Evolutionary conservation across 2,888 invertebrate genomes (phyloP).

Genomic region (Ceriagrion tenellum): DNA sequence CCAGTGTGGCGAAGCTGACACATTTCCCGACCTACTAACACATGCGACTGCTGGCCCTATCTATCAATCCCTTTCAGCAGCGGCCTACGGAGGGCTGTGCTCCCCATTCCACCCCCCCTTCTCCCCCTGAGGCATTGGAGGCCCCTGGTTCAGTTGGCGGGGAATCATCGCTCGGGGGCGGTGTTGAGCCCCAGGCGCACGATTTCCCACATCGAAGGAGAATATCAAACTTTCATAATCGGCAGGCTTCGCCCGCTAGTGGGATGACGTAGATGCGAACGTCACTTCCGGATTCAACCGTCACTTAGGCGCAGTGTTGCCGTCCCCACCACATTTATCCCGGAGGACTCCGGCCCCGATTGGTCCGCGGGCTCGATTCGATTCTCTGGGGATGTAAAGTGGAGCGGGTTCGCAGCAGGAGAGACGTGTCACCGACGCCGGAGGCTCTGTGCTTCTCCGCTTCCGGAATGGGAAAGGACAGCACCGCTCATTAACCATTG

Average conservation of each 20-base stretch:
- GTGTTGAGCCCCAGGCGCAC: not conserved
- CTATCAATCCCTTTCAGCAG: not conserved
- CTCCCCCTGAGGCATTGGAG: not conserved
- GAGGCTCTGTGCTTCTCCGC: not conserved
- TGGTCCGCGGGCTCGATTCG: not conserved
- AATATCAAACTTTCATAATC: constrained; percentile 42
- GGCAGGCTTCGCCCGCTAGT: not conserved
- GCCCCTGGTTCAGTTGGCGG: not conserved
- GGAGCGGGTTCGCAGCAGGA: no score
- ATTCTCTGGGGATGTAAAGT: not conserved
- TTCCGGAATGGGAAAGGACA: not conserved
- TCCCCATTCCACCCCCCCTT: not conserved
- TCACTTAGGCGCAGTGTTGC: not conserved
- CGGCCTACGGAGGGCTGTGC: not conserved
- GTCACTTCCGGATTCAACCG: constrained; percentile 33
- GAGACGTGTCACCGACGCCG: no score
- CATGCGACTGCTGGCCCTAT: not conserved
- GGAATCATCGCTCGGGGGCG: no score
- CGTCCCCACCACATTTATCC: no score
- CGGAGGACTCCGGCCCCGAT: not conserved
- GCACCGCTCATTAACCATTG: not conserved
- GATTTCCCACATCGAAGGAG: not conserved
- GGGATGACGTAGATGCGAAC: not conserved
- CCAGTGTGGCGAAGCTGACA: not conserved
- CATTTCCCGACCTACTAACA: constrained; percentile 6